Evolutionary conservation across 2,113 vertebrate genomes (phyloP), one percentile per base, ranked within the genome.

Genomic region (Boleophthalmus pectinirostris): DNA sequence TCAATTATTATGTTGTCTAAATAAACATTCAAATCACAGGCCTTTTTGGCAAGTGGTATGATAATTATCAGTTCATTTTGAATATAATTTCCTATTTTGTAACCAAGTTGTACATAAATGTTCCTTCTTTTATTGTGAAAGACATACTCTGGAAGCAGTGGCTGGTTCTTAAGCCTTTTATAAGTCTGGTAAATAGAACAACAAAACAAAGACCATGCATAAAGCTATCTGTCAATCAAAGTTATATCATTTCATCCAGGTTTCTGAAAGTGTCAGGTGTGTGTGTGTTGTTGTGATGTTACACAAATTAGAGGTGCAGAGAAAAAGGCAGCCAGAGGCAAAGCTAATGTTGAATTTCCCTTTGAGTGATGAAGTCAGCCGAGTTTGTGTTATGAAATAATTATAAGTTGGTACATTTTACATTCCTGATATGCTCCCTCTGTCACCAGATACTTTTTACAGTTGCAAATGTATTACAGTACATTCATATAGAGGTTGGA

Each of bases 11-110:
- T 64, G 67, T 70, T 46, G 77, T 67, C 75, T 53, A 74, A 70
- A 82, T 73, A 75, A 86, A 82, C 77, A 76, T 54, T 70, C 53
- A 24, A 73, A 54, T 77, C 76, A 78, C 66, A 72, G 75, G 80
- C 66, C 72, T 67, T 80, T 72, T 73, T 70, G 15, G 24, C 21
- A 58, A 15, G 14, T 58, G 21, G 56, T 25, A 4, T 13, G 11
- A 24, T 21, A 57, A 57, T 24, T 14, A 24, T 57, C n/a, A 12
- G 54, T 56, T 12, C 1, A 51, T 51, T 16, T 16, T 16, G 15
- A 51, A 51, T 51, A 20, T 51, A 25, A 15, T 25, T 25, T 23
- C 6, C 0, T 24, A 12, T n/a, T 58, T 58, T 58, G 23, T 14
- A 14, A 14, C n/a, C 8, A 2, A 10, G 54, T 21, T 13, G 10